Base-by-base conservation (phyloP, 1,140 invertebrate genomes). In the Meteorus sp. region DNA sequence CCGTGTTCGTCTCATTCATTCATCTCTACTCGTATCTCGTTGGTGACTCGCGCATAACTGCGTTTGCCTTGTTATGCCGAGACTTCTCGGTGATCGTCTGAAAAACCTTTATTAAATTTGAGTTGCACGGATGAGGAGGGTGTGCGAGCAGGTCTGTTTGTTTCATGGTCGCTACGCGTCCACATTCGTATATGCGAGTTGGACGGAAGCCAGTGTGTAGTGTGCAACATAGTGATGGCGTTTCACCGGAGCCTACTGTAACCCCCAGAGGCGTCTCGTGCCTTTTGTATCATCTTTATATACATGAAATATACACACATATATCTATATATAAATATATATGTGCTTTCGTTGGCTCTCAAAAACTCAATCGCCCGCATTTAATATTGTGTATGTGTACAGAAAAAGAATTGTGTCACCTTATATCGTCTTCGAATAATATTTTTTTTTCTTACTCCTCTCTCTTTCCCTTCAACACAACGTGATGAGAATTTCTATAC, bases 101-200 rank as follows among this genome's bases (percentile, higher is more conserved):
- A 44, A 48, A 25, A 61, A 56, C 54, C 60, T 63, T 60, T 63
- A 67, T 67, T 62, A 60, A 61, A 61, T 64, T 64, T 45, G 51
- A 54, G 55, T 23, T 48, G 45, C 39, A 51, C 54, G n/a, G n/a
- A n/a, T n/a, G n/a, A n/a, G n/a, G n/a, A n/a, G n/a, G n/a, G n/a
- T n/a, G n/a, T n/a, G n/a, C n/a, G n/a, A n/a, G n/a, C 54, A 25
- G 57, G 47, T 35, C 52, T 35, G 57, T n/a, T 43, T 54, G 41
- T 51, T 41, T 31, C 23, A 59, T 31, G 25, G 35, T 53, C 56
- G 48, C 50, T 47, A 17, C 25, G 33, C 58, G 43, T 59, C 33
- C 33, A 50, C n/a, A 56, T 41, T 62, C 56, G 43, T 35, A 53
- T 47, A 58, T 64, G 53, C 45, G 55, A 55, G 63, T 61, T 65